Base-by-base conservation (phyloP, 2,797 vertebrate species). In the Sebastes matsubarae region DNA sequence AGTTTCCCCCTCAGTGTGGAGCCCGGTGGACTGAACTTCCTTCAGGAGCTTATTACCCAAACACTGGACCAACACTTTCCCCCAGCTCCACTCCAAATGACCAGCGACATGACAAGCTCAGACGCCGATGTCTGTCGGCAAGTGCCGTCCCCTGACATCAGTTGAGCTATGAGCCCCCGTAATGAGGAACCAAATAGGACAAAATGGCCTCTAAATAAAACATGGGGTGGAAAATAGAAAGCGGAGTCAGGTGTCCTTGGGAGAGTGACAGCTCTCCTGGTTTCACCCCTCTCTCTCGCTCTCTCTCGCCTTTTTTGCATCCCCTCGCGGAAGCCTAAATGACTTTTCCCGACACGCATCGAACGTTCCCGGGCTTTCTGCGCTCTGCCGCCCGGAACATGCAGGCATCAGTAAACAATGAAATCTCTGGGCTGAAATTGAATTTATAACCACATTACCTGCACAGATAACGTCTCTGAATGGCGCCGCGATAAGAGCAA, bases 391-490 rank as follows among this genome's bases (percentile, higher is more conserved):
- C 92, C 91, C 79, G 80, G 93, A 93, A 93, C 94, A 92, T 90
- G 85, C 91, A 86, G 87, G 89, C 96, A 95, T 97, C 96, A 96
- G 97, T 97, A 98, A 98, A 98, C 97, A 98, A 97, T 96, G 94
- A 96, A 97, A 94, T 95, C 95, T 96, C 91, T 16, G 92, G 89
- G 94, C 96, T 93, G 96, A 97, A 98, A 98, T 98, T 97, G 97
- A 98, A 98, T 98, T 98, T 97, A 97, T 98, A 98, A 98, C 96
- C 96, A 96, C 96, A 97, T 98, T 97, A 97, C 96, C 94, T 96
- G 94, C 94, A 88, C 95, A 97, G 97, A 99, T 97, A 98, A 97
- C 96, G 92, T 96, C 95, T 96, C 95, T 93, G 97, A 97, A 97
- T 97, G 97, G 97, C 96, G 96, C 96, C 92, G 94, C 90, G 97